Evolutionary conservation across 2,888 invertebrate species (phyloP), one percentile per base, ranked within the genome.

Genomic region (Drosophila picticornis): DNA sequence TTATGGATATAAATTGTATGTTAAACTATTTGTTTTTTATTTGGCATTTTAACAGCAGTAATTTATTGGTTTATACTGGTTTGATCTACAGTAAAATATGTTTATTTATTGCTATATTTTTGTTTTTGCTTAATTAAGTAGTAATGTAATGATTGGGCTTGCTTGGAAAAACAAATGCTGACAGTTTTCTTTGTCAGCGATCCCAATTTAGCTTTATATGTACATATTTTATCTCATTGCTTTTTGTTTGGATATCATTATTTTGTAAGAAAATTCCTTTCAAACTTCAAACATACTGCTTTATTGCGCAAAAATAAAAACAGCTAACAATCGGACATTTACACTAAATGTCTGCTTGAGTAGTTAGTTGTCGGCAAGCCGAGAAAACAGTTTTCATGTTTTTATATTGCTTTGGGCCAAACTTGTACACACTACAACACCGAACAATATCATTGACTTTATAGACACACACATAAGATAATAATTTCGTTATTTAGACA

Each of bases 361-460:
- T 40, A 40, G 36, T 40, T 40, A 40, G 7, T n/a, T 32, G 10
- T 32, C 32, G 32, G 32, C 10, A 10, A 36, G 16, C 6, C 16
- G 36, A 36, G 36, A 36, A 7, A 19, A 6, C 6, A 19, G 2
- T 19, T 25, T 25, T 22, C 13, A 13, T 25, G 19, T 22, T 13
- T 13, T 31, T 22, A 22, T 31, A 38, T 32, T 27, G 29, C 3
- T 10, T 57, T 13, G 2, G 4, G 13, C 13, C 43, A 55, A 34
- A 27, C 3, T 10, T 4, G 27, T n/a, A 31, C 13, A 9, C 11
- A 40, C 13, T 29, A 3, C 2, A 29, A 29, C 7, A 19, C 13
- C 9, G 13, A 19, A 71, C n/a, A 55, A 48, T 59, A 56, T 43
- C 64, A 50, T 48, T 76, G 76, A 75, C 61, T 56, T 77, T 66